Evolutionary conservation across 2,113 vertebrate genomes (phyloP).

Genomic region (Bambusicola thoracicus): DNA sequence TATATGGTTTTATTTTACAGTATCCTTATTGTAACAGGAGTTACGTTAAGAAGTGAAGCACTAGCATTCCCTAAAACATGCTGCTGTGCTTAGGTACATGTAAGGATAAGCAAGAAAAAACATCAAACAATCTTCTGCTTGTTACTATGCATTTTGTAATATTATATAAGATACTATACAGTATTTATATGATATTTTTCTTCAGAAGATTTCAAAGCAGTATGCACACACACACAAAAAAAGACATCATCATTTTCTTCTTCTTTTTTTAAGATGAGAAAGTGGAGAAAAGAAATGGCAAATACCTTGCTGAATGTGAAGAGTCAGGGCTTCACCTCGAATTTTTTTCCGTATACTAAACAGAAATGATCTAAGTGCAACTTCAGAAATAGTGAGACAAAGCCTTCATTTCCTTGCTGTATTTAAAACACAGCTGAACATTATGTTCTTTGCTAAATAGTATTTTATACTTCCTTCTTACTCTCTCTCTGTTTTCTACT

Average conservation of each 20-base stretch:
- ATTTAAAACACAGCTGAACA: neutral
- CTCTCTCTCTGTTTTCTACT: neutral
- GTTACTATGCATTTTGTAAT: neutral
- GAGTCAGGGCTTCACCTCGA: neutral
- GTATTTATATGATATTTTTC: neutral
- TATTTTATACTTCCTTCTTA: neutral
- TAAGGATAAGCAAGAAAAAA: neutral
- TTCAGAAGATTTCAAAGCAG: neutral
- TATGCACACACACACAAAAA: neutral
- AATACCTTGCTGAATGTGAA: neutral
- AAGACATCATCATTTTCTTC: neutral
- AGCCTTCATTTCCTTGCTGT: neutral
- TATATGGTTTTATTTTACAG: neutral
- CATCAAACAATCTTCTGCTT: neutral
- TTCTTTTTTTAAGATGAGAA: neutral
- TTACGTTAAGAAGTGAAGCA: neutral
- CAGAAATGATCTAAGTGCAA: neutral
- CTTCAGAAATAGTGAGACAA: neutral
- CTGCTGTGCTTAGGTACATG: neutral
- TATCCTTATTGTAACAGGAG: neutral
- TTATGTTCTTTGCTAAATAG: neutral
- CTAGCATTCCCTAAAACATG: neutral
- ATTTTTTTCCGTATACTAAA: neutral
- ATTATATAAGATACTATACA: neutral
- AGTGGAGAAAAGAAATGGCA: neutral